These are phyloP conservation scores for Halcyon badia DNA, from an alignment of 2,797 vertebrate genomes.

Conservation along the genomic window DNA sequence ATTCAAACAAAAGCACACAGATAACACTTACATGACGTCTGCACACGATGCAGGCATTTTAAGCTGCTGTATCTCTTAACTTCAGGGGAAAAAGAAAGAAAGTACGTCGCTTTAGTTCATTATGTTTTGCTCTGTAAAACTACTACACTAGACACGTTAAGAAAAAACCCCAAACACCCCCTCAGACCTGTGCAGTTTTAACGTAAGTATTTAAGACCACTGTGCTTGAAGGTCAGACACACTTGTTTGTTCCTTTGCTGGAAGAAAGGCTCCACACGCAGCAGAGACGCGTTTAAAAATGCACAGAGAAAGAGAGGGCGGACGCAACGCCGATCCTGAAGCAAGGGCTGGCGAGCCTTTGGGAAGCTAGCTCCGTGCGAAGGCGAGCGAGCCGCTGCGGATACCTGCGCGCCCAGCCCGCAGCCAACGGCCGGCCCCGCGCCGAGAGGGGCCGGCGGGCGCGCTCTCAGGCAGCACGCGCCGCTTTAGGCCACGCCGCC, in stretches of 20 bases:
- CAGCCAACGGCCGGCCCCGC: not conserved
- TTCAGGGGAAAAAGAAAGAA: not conserved
- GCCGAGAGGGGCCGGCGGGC: not conserved
- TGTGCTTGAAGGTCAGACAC: not conserved
- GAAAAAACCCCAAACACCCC: not conserved
- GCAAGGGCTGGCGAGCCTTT: not conserved
- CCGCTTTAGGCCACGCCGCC: not conserved
- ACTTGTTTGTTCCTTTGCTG: not conserved
- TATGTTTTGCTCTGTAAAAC: not conserved
- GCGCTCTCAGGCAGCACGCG: not conserved
- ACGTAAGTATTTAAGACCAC: accelerated
- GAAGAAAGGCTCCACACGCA: not conserved
- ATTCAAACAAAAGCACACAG: not conserved
- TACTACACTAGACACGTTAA: not conserved
- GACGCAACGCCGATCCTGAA: accelerated
- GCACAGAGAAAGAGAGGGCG: accelerated
- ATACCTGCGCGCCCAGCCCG: not conserved
- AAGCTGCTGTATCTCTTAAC: not conserved
- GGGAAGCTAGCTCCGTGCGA: not conserved
- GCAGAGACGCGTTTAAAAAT: not conserved
- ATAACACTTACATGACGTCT: not conserved
- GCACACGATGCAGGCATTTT: not conserved
- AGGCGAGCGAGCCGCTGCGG: not conserved
- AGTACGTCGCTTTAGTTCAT: not conserved
- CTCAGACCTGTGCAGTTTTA: not conserved